Conservation (phyloP, 2,888 invertebrate species). For the Agrotis segetum region DNA sequence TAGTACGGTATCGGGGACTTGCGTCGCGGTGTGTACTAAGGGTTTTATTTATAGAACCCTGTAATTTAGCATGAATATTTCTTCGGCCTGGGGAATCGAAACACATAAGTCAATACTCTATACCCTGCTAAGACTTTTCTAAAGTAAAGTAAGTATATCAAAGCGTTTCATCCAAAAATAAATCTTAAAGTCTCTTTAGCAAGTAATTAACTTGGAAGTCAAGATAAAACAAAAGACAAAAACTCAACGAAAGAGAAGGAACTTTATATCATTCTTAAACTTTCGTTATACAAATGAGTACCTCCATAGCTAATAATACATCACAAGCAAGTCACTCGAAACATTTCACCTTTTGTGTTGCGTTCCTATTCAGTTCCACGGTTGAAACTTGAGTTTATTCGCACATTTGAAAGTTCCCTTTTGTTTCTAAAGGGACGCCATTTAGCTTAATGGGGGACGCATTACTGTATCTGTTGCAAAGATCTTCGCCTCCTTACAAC, state of each 20-base stretch:
- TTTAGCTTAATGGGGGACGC: slow-evolving; percentile 58
- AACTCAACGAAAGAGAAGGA: slow-evolving; percentile 20
- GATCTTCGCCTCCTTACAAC: slow-evolving; percentile 41
- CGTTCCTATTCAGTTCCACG: slow-evolving; percentile 37
- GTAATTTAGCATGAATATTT: too few species aligned
- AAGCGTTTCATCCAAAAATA: background rate
- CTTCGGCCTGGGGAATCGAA: too few species aligned
- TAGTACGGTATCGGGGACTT: too few species aligned
- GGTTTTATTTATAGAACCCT: too few species aligned
- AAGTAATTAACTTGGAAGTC: slow-evolving; percentile 25
- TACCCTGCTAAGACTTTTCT: background rate
- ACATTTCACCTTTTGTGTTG: slow-evolving; percentile 61
- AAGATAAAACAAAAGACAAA: slow-evolving; percentile 33
- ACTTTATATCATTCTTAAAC: slow-evolving; percentile 28
- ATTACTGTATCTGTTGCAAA: slow-evolving; percentile 57
- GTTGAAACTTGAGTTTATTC: slow-evolving; percentile 56
- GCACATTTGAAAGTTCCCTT: slow-evolving; percentile 61
- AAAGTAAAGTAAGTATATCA: too few species aligned
- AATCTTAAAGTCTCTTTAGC: background rate
- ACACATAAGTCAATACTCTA: too few species aligned
- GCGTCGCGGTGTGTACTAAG: too few species aligned
- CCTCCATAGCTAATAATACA: slow-evolving; percentile 42
- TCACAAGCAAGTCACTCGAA: slow-evolving; percentile 39
- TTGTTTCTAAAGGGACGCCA: slow-evolving; percentile 58
- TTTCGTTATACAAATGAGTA: slow-evolving; percentile 15